Percentiles rank a stretch among this genome's conserved stretches.
Evolutionary conservation across 1,140 invertebrate genomes (phyloP).

Genomic region (Ooceraea biroi): DNA sequence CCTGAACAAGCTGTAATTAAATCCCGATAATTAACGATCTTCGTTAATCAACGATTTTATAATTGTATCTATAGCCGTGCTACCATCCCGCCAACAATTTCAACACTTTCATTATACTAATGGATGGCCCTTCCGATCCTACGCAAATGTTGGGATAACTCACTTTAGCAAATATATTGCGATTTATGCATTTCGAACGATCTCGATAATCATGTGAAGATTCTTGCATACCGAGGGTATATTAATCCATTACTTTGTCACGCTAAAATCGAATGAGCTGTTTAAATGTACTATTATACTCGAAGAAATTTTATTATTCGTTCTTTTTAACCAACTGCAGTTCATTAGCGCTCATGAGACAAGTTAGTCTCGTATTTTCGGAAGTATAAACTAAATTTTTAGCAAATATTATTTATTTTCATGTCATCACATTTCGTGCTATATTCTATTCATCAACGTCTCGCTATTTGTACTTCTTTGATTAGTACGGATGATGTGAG

Average conservation of each 20-base stretch:
- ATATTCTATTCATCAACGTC: background rate
- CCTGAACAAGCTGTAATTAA: conserved; percentile 40
- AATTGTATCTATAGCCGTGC: conserved; percentile 1
- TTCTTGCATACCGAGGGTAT: background rate
- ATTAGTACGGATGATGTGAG: background rate
- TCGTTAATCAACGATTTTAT: conserved; percentile 54
- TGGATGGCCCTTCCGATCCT: conserved; percentile 2
- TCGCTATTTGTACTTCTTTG: background rate
- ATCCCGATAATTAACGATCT: conserved; percentile 48
- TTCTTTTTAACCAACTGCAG: background rate
- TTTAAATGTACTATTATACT: background rate
- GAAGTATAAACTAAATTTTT: background rate
- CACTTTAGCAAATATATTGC: conserved; percentile 9
- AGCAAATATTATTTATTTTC: background rate
- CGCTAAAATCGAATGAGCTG: background rate
- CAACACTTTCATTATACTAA: conserved; percentile 51
- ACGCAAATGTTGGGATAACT: background rate
- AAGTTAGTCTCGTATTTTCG: conserved; percentile 5
- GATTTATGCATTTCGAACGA: background rate
- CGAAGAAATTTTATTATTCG: background rate
- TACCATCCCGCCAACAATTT: background rate
- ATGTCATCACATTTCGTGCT: background rate
- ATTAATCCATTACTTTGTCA: background rate
- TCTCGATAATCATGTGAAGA: background rate
- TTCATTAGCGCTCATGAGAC: background rate